These are phyloP conservation scores for Sclerodermus sp. DNA, from an alignment of 2,888 invertebrate species.

Conservation along the genomic window DNA sequence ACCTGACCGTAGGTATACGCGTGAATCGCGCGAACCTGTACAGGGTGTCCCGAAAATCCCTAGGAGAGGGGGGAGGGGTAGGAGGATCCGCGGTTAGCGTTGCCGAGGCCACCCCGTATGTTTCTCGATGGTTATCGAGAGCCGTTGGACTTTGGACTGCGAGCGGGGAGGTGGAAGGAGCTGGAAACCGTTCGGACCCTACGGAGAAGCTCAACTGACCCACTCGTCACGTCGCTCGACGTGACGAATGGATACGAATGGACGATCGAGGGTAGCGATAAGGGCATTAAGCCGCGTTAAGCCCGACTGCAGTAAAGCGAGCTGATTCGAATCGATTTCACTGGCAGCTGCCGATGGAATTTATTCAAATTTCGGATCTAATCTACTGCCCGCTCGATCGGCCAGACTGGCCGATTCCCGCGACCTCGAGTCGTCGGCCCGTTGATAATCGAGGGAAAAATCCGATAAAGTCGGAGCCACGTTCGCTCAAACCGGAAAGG, in stretches of 20 bases:
- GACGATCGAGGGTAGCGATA: conserved; percentile 26
- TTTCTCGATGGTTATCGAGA: too few species aligned
- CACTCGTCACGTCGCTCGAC: conserved; percentile 20
- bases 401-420: too few species aligned
- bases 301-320: conserved; percentile 20
- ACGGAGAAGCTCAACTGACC: conserved; percentile 3
- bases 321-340: conserved; percentile 31
- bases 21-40: conserved; percentile 11
- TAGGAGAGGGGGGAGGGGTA: background rate
- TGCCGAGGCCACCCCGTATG: too few species aligned
- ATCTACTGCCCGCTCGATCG: too few species aligned
- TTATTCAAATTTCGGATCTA: conserved; percentile 14
- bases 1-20: conserved; percentile 8
- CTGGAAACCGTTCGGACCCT: conserved; percentile 12
- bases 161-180: conserved; percentile 13
- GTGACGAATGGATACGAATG: conserved; percentile 28
- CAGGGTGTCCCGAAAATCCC: background rate
- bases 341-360: conserved; percentile 13
- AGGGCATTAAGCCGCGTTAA: conserved; percentile 31
- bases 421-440: too few species aligned
- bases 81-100: conserved; percentile 8
- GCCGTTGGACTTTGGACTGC: too few species aligned
- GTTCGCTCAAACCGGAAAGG: too few species aligned
- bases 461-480: too few species aligned
- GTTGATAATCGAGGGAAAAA: too few species aligned